Conservation (phyloP, 2,113 vertebrate species). For the Pseudopipra pipra region DNA sequence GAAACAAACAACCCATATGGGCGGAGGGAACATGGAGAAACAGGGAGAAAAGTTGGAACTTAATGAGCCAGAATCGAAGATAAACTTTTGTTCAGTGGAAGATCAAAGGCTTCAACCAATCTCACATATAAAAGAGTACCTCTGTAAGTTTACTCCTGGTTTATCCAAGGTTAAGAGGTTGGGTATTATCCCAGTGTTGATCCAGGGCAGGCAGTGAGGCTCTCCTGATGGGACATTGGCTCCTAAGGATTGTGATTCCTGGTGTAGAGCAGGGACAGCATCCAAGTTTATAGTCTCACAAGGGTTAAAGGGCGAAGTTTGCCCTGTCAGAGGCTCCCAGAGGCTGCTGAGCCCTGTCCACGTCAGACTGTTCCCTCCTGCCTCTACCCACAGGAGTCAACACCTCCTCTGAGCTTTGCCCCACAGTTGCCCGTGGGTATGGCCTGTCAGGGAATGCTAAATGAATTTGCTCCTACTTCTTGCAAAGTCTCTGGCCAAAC, state of each 20-base stretch:
- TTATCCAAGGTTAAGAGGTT: not conserved
- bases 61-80: not conserved
- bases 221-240: not conserved
- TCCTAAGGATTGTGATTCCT: not conserved
- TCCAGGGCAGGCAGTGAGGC: not conserved
- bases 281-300: not conserved
- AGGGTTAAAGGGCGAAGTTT: not conserved
- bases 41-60: not conserved
- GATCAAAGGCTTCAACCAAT: not conserved
- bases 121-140: fast-evolving
- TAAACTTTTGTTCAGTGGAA: not conserved
- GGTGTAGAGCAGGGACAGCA: fast-evolving
- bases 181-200: not conserved
- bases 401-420: not conserved
- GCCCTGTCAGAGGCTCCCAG: not conserved
- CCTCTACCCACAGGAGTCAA: not conserved
- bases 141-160: not conserved
- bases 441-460: not conserved
- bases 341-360: not conserved
- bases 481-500: not conserved
- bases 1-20: not conserved
- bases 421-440: not conserved
- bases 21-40: not conserved
- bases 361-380: not conserved
- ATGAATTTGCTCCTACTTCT: not conserved